These are phyloP conservation scores for Teleogryllus oceanicus DNA, from an alignment of 2,888 invertebrate species.

Conservation along the genomic window DNA sequence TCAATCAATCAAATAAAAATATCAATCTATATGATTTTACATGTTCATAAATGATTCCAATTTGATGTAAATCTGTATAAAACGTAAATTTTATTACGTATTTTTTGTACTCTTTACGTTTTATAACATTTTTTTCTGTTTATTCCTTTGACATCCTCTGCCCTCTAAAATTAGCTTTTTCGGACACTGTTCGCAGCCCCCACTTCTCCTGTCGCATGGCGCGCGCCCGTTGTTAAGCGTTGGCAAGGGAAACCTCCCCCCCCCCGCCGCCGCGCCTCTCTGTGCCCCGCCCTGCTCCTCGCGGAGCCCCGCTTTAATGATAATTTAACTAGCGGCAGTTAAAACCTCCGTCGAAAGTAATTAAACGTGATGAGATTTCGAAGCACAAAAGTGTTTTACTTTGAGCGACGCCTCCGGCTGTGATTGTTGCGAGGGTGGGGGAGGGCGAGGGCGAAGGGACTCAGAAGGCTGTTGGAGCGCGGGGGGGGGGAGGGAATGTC, in stretches of 20 bases:
- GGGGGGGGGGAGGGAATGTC: not conserved
- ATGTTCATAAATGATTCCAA: no score
- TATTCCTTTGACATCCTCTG: no score
- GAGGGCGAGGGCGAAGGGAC: conserved; percentile 28
- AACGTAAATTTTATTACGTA: no score
- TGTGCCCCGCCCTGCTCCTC: not conserved
- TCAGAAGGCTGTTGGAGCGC: conserved; percentile 22
- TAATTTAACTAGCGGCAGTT: conserved; percentile 31
- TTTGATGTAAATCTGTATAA: no score
- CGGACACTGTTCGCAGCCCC: no score
- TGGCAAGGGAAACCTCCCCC: not conserved
- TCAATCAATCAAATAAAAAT: no score
- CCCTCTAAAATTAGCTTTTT: no score
- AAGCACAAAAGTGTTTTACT: conserved; percentile 32
- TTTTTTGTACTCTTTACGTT: no score
- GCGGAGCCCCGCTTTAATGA: conserved; percentile 20
- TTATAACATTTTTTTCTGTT: no score
- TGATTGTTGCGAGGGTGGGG: not conserved
- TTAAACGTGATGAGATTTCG: conserved; percentile 36
- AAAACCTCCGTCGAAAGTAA: conserved; percentile 32
- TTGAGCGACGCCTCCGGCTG: not conserved
- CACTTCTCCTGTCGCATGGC: no score
- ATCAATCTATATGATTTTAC: no score
- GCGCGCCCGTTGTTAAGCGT: not conserved
- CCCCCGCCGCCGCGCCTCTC: no score